Evolutionary conservation across 2,113 vertebrate species (phyloP).

Genomic region (Ochotona princeps): DNA sequence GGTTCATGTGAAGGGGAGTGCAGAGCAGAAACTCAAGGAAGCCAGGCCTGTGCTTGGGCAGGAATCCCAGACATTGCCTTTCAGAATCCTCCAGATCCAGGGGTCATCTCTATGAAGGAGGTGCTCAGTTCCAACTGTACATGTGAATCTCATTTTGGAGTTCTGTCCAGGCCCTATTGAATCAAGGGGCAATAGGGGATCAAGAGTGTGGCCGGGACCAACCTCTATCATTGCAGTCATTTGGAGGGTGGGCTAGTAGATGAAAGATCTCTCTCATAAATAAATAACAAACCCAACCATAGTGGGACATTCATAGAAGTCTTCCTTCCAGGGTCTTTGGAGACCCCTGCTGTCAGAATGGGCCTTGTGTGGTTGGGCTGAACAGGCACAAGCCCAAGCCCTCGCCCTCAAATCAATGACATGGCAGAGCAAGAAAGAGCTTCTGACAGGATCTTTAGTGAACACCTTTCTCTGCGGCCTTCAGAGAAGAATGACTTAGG

Average conservation of each 20-base stretch:
- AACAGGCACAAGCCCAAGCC: background rate
- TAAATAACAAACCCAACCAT: too few relatives aligned
- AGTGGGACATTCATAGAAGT: background rate
- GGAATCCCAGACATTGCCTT: background rate
- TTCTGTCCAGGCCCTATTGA: slow-evolving; percentile 37
- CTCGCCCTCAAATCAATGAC: background rate
- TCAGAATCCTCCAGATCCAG: background rate
- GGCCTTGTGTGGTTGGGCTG: background rate
- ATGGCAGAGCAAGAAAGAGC: background rate
- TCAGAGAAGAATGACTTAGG: background rate
- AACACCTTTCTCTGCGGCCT: background rate
- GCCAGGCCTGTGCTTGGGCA: background rate
- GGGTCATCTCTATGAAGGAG: background rate
- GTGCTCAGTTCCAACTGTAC: background rate
- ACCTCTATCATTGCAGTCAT: too few relatives aligned
- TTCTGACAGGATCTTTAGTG: background rate
- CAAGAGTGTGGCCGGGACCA: background rate
- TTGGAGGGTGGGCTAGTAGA: too few relatives aligned
- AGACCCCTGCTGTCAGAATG: background rate
- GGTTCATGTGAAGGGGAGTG: background rate
- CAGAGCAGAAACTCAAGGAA: background rate
- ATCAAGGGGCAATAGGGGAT: slow-evolving; percentile 10
- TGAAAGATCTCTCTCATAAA: too few relatives aligned
- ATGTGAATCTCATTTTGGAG: slow-evolving; percentile 41
- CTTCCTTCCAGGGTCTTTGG: background rate